A percentile compares a stretch with the other conserved stretches of the same genome.
Conservation (phyloP, 2,113 vertebrate species). For the Leucopternis melanops region DNA sequence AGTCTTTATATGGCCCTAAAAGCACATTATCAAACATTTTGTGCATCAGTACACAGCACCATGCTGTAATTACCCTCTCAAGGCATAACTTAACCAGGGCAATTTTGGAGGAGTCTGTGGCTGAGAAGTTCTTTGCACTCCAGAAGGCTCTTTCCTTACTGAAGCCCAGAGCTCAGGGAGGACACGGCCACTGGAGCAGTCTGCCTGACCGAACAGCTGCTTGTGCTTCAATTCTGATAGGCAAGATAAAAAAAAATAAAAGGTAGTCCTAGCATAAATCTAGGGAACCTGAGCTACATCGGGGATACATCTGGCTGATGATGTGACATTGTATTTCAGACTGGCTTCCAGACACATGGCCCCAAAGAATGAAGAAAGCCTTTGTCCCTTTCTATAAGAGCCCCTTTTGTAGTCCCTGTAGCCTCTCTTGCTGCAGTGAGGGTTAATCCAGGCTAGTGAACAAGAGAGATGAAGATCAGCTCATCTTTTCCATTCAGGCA, state of each 20-base stretch:
- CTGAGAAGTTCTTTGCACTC: neutral
- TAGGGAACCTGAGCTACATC: neutral
- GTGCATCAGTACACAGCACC: neutral
- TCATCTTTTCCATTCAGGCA: conserved; percentile 57
- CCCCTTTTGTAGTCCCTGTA: neutral
- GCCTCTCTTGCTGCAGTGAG: neutral
- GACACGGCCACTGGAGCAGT: neutral
- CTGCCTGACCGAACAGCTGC: neutral
- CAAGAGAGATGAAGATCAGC: neutral
- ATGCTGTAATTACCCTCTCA: neutral
- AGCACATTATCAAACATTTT: neutral
- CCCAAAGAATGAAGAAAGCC: neutral
- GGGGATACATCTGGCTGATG: neutral
- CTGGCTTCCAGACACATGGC: neutral
- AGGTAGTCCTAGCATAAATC: neutral
- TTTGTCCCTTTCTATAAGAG: neutral
- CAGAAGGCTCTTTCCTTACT: neutral
- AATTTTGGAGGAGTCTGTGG: neutral
- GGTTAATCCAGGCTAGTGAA: conserved; percentile 1
- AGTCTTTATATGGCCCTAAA: neutral
- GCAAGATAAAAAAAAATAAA: neutral
- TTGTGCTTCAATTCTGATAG: neutral
- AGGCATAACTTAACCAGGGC: neutral
- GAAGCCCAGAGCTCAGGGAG: neutral
- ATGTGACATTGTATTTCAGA: neutral